These are phyloP conservation scores for Microcebus griseorufus DNA, from an alignment of 2,113 vertebrate species.

Conservation along the genomic window DNA sequence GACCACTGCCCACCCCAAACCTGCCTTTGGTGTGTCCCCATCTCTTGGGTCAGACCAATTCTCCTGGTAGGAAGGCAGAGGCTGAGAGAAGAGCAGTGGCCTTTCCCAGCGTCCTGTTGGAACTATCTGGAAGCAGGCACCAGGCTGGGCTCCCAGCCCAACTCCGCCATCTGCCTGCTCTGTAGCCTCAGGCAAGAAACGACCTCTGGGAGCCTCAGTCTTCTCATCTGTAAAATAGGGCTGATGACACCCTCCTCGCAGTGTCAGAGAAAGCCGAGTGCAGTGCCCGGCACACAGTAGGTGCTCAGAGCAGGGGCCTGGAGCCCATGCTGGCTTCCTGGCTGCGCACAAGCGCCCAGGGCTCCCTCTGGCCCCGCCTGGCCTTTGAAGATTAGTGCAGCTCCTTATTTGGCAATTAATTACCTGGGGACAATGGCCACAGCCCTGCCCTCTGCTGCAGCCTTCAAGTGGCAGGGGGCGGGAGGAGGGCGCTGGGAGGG, in stretches of 20 bases:
- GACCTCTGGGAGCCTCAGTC: background rate
- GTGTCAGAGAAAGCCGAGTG: rapidly evolving
- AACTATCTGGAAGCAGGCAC: background rate
- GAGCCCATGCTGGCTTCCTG: conserved; percentile 39
- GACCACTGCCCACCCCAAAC: background rate
- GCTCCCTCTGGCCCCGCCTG: conserved; percentile 68
- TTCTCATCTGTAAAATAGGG: background rate
- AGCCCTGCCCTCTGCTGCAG: too few relatives aligned
- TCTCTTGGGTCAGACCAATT: background rate
- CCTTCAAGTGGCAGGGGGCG: too few relatives aligned
- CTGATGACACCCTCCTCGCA: background rate
- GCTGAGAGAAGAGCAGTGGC: rapidly evolving
- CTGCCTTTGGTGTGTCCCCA: background rate
- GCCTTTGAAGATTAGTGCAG: conserved; percentile 77
- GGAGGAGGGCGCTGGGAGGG: background rate
- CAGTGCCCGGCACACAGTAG: rapidly evolving
- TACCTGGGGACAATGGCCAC: conserved; percentile 80
- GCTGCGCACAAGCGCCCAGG: conserved; percentile 41
- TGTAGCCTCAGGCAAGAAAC: background rate
- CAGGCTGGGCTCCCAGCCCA: background rate
- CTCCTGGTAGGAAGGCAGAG: rapidly evolving
- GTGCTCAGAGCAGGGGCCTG: background rate
- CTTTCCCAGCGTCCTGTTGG: background rate
- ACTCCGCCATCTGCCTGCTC: background rate
- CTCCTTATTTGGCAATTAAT: conserved; percentile 84